Conservation (phyloP, 2,888 invertebrate species). For the Apamea epomidion region DNA sequence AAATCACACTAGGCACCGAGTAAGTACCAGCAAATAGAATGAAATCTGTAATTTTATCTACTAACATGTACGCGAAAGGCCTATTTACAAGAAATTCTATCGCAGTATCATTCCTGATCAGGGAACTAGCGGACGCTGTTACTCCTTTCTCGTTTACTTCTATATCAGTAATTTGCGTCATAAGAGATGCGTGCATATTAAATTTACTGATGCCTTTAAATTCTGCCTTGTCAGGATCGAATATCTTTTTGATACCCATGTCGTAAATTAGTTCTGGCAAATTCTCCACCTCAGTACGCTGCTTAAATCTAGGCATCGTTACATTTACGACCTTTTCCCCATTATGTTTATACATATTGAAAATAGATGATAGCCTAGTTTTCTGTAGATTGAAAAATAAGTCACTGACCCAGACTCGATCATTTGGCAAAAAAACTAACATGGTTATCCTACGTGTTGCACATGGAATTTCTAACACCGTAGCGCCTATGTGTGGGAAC, state of each 20-base stretch:
- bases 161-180: slow-evolving; percentile 78
- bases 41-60: slow-evolving; percentile 78
- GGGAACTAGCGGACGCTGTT: slow-evolving; percentile 65
- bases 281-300: slow-evolving; percentile 74
- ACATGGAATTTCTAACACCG: slow-evolving; percentile 78
- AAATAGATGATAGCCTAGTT: slow-evolving; percentile 75
- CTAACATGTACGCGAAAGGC: slow-evolving; percentile 80
- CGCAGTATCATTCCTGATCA: slow-evolving; percentile 61
- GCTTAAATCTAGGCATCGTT: slow-evolving; percentile 79
- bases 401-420: slow-evolving; percentile 69
- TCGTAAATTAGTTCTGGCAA: slow-evolving; percentile 79
- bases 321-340: slow-evolving; percentile 73
- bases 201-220: slow-evolving; percentile 77
- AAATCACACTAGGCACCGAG: slow-evolving; percentile 72
- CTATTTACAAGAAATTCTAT: slow-evolving; percentile 74
- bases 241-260: slow-evolving; percentile 82
- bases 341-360: slow-evolving; percentile 70
- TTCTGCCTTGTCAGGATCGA: slow-evolving; percentile 76
- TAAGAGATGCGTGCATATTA: slow-evolving; percentile 75
- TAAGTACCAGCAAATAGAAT: slow-evolving; percentile 82
- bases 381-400: slow-evolving; percentile 75
- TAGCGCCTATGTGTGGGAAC: slow-evolving; percentile 72
- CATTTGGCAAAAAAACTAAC: slow-evolving; percentile 77
- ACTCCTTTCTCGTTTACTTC: slow-evolving; percentile 79
- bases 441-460: slow-evolving; percentile 72